Percentiles rank a stretch among this genome's conserved stretches.
These are phyloP conservation scores for Orcinus orca DNA, from an alignment of 2,113 vertebrate species.

Conservation along the genomic window DNA sequence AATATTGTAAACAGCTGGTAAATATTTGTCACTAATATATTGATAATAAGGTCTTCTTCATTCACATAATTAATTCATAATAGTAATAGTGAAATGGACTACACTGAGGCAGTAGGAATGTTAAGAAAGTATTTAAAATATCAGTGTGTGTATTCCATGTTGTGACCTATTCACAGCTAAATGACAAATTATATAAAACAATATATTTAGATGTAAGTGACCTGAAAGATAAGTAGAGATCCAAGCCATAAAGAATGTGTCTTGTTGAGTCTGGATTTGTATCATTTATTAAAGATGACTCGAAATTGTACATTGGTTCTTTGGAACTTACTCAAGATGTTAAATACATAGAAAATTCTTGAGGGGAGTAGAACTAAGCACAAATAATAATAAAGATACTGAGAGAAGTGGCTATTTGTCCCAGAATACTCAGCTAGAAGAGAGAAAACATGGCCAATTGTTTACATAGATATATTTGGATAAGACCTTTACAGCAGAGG, in stretches of 20 bases:
- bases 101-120: background rate
- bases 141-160: background rate
- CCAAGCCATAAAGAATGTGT: background rate
- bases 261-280: background rate
- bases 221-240: background rate
- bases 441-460: background rate
- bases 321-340: background rate
- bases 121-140: background rate
- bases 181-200: background rate
- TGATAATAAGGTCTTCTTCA: background rate
- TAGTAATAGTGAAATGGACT: background rate
- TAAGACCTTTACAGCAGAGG: background rate
- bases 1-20: background rate
- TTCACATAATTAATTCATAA: background rate
- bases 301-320: background rate
- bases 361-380: background rate
- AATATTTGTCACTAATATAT: background rate
- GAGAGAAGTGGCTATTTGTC: background rate
- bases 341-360: background rate
- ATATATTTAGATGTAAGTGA: background rate
- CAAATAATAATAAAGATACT: conserved; percentile 13
- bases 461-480: conserved; percentile 36
- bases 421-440: background rate
- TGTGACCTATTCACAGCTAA: background rate
- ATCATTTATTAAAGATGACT: background rate